phyloP scores from a whole-genome alignment of 2,113 vertebrate species.

The Epinephelus moara region DNA sequence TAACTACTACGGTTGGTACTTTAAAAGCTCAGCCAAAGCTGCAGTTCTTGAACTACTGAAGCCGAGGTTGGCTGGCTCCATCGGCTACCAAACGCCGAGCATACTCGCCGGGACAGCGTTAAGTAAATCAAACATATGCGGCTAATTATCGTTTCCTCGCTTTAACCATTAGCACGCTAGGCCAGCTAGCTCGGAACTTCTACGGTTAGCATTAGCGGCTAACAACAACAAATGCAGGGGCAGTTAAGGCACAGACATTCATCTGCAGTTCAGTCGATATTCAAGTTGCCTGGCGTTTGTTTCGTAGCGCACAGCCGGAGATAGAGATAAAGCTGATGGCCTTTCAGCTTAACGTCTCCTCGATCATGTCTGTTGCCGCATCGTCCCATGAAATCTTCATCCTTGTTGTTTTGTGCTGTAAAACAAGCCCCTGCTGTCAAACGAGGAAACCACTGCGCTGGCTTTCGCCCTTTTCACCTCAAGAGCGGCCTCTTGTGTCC shows the following conservation, averaged over 20 bases:
- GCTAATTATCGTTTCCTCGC: slow-evolving; percentile 10
- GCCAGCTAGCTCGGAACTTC: slow-evolving; percentile 76
- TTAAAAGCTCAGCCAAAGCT: slow-evolving; percentile 45
- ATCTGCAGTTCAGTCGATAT: slow-evolving; percentile 55
- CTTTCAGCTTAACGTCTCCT: slow-evolving; percentile 39
- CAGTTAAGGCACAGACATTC: slow-evolving; percentile 39
- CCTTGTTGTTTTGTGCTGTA: slow-evolving; percentile 69
- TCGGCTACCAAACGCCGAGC: slow-evolving; percentile 38
- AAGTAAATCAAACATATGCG: slow-evolving; percentile 26
- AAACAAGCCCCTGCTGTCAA: slow-evolving; percentile 74
- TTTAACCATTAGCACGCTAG: slow-evolving; percentile 52
- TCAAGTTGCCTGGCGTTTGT: not conserved
- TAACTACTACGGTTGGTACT: slow-evolving; percentile 47
- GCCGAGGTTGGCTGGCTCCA: slow-evolving; percentile 61
- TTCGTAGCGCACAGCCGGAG: not conserved
- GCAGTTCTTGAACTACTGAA: slow-evolving; percentile 37
- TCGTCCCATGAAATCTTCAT: slow-evolving; percentile 60
- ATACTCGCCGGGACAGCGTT: slow-evolving; percentile 11
- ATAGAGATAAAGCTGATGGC: not conserved
- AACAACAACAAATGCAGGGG: slow-evolving; percentile 75
- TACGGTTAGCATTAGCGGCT: slow-evolving; percentile 70
- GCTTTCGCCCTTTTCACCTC: slow-evolving; percentile 64
- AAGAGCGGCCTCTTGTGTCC: slow-evolving; percentile 78
- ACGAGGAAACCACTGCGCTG: slow-evolving; percentile 45
- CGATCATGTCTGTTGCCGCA: slow-evolving; percentile 35